Evolutionary conservation across 2,113 vertebrate genomes (phyloP), one percentile per base, ranked within the genome.

Genomic region (Collichthys lucidus): DNA sequence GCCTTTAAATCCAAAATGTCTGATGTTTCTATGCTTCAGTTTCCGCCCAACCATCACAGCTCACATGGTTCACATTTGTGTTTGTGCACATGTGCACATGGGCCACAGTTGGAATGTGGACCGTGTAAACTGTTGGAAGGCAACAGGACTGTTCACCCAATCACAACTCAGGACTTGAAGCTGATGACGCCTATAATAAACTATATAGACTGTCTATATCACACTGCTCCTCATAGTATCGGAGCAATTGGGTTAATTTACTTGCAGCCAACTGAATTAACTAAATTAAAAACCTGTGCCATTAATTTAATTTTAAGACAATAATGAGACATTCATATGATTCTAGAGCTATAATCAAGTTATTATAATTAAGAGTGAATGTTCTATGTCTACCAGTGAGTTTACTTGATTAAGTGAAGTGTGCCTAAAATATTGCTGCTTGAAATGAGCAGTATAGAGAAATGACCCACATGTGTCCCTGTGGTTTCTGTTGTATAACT

Each of bases 31-130:
- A 9, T 3, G 14, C 53, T 68, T 66, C 56, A 24, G 57, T 78
- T 74, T 46, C 77, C 67, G 62, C 35, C 70, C 76, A 56, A 56
- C 52, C 71, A 20, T 49, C 46, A n/a, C 66, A 46, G 61, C 74
- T 77, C 83, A 89, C 85, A 84, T 79, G 70, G 82, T 83, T 78
- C 74, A 75, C 71, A 71, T 88, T 61, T 83, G 70, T 75, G 77
- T 61, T 44, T 40, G 3, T 49, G 46, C 77, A 40, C 35, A 40
- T 80, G 60, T 75, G 67, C 72, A 47, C 40, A 4, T 6, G 20
- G 26, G 42, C 29, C 53, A 12, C 50, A n/a, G 47, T 44, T 42
- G 56, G 52, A 80, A 81, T 83, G 62, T 53, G 66, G 44, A 55
- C 22, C 60, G n/a, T 68, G 66, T 46, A 26, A 56, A 63, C 68